These are phyloP conservation scores for Brachionus sp. DNA, from an alignment of 1,140 invertebrate species.

Conservation along the genomic window DNA sequence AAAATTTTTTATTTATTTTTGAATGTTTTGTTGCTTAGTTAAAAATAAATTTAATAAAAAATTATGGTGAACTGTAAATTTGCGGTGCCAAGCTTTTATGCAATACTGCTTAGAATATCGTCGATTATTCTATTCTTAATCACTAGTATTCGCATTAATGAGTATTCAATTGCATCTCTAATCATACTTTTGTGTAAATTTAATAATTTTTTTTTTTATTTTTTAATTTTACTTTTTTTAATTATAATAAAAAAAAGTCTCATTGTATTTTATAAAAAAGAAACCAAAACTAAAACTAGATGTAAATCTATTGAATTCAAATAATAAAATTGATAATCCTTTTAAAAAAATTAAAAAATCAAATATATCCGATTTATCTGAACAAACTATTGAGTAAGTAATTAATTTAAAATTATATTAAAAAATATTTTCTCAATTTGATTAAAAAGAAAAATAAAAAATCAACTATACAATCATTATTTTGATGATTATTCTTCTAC, in stretches of 20 bases:
- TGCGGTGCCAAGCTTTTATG: not conserved
- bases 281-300: not conserved
- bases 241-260: not conserved
- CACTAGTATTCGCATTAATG: not conserved
- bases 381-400: not conserved
- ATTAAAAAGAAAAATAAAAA: constrained; percentile 24
- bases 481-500: not conserved
- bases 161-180: constrained; percentile 3
- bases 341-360: constrained; percentile 17
- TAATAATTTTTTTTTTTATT: too few species aligned
- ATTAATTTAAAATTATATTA: not conserved
- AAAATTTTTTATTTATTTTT: not conserved
- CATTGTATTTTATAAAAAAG: constrained; percentile 15
- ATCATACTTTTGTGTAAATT: not conserved
- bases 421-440: not conserved
- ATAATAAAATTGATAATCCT: not conserved
- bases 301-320: not conserved
- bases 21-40: not conserved
- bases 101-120: not conserved
- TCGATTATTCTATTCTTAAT: not conserved
- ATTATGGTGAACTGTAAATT: not conserved
- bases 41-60: not conserved
- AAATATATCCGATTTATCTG: not conserved
- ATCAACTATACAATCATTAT: constrained; percentile 7
- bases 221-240: not conserved